phyloP scores from a whole-genome alignment of 2,113 vertebrate species.

The Protobothrops mucrosquamatus region DNA sequence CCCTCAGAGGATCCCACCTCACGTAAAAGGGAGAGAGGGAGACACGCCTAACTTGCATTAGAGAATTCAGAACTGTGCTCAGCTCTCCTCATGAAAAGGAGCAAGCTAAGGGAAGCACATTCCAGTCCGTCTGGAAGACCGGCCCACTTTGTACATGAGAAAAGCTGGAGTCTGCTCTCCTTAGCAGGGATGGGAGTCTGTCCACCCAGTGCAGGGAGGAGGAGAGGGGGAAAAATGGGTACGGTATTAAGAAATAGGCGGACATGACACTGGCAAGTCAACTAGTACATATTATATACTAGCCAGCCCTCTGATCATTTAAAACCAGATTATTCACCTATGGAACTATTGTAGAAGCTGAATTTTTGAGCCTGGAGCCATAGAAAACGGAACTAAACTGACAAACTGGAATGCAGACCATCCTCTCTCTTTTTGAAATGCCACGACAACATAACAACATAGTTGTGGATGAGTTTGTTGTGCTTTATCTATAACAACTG shows the following conservation, averaged over 20 bases:
- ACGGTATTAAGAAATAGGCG: neutral
- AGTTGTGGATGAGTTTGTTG: neutral
- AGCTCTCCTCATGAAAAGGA: neutral
- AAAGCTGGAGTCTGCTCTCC: constrained; percentile 15
- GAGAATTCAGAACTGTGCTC: neutral
- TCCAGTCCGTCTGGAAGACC: constrained; percentile 2
- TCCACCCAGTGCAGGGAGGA: neutral
- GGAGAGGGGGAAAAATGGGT: neutral
- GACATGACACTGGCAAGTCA: neutral
- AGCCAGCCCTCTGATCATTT: neutral
- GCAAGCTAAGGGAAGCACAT: constrained; percentile 4
- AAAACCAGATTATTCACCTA: neutral
- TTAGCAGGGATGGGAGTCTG: neutral
- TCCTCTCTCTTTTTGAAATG: neutral
- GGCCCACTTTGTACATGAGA: constrained; percentile 10
- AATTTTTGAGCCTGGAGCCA: neutral
- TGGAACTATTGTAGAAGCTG: neutral
- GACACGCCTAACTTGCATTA: neutral
- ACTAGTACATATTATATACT: neutral
- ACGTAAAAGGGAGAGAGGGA: neutral
- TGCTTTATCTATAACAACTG: neutral
- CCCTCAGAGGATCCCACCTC: neutral
- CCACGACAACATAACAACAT: neutral
- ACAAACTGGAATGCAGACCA: neutral
- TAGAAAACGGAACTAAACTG: neutral